These are phyloP conservation scores for Fistularia commersonii DNA, from an alignment of 2,797 vertebrate genomes.

Conservation along the genomic window DNA sequence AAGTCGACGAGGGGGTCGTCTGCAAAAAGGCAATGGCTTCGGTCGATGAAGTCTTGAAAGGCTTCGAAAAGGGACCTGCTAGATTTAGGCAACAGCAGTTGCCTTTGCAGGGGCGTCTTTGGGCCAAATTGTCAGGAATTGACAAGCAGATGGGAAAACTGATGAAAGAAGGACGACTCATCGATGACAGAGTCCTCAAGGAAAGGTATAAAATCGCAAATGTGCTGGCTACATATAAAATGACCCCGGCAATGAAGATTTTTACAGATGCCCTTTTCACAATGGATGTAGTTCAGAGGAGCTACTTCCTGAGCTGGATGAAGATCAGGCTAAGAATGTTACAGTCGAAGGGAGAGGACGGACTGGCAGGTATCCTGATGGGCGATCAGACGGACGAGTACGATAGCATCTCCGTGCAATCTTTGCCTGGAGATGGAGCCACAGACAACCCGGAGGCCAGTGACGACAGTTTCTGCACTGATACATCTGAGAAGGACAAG, in stretches of 20 bases:
- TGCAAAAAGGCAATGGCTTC: constrained; percentile 68
- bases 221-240: constrained; percentile 62
- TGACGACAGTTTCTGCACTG: constrained; percentile 42
- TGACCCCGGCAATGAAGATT: constrained; percentile 66
- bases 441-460: constrained; percentile 1
- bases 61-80: constrained; percentile 54
- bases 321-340: constrained; percentile 68
- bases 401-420: constrained; percentile 9
- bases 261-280: constrained; percentile 72
- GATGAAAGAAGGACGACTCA: constrained; percentile 29
- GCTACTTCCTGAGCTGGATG: constrained; percentile 82
- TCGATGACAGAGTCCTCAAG: constrained; percentile 35
- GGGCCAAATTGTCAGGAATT: constrained; percentile 64
- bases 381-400: constrained; percentile 7
- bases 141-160: constrained; percentile 73
- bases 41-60: constrained; percentile 60
- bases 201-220: constrained; percentile 53
- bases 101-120: constrained; percentile 72
- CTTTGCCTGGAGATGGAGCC: constrained; percentile 11
- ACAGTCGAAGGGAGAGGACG: constrained; percentile 43
- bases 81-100: constrained; percentile 70
- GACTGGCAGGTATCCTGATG: constrained; percentile 5
- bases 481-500: constrained; percentile 23
- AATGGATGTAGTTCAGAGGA: constrained; percentile 58
- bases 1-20: constrained; percentile 72